Evolutionary conservation across 2,113 vertebrate species (phyloP).

Genomic region (Nesogale talazaci): DNA sequence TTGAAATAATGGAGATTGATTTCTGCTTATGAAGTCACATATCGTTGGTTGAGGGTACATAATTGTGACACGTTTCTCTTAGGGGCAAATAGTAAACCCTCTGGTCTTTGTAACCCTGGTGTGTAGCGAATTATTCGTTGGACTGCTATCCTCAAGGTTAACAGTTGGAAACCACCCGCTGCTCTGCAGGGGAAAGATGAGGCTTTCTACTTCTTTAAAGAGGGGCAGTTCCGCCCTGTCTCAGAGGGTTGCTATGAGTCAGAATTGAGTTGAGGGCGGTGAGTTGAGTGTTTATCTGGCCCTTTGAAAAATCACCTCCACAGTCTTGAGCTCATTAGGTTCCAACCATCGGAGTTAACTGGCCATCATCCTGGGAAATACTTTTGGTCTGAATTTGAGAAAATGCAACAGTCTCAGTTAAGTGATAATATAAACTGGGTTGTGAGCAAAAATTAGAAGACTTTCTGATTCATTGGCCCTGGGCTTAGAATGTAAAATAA

Average conservation of each 20-base stretch:
- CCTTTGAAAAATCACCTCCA: no score
- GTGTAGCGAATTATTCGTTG: no score
- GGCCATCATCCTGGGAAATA: not conserved
- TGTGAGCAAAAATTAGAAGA: conserved; percentile 66
- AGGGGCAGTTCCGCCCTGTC: no score
- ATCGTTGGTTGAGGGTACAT: not conserved
- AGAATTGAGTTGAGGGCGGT: no score
- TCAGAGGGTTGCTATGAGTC: no score
- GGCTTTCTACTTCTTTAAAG: no score
- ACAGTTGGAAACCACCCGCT: no score
- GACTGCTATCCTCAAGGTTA: no score
- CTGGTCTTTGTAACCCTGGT: not conserved
- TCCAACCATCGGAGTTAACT: conserved; percentile 39
- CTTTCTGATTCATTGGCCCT: conserved; percentile 54
- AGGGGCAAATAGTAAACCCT: not conserved
- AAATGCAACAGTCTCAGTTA: conserved; percentile 52
- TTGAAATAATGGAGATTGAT: not conserved
- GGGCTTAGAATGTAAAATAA: conserved; percentile 48
- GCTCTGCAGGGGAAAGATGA: no score
- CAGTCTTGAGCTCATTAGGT: not conserved
- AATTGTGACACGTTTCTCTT: not conserved
- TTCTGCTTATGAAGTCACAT: conserved; percentile 32
- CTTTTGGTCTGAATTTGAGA: not conserved
- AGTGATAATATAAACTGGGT: conserved; percentile 46
- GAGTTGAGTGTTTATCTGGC: not conserved